Percentiles rank a stretch among this genome's conserved stretches.
phyloP scores from a whole-genome alignment of 2,797 vertebrate genomes.

The Glossophaga mutica region DNA sequence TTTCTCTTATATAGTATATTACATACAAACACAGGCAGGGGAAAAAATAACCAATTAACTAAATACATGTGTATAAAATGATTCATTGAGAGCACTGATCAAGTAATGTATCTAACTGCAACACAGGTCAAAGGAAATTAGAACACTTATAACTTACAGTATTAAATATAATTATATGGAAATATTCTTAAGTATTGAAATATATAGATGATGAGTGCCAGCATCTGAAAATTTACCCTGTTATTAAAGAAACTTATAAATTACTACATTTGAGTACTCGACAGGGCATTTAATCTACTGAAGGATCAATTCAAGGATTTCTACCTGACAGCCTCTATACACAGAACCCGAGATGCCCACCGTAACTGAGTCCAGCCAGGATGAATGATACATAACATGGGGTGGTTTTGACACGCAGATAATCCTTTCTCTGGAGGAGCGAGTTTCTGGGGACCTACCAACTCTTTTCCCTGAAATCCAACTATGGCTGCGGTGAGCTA shows the following conservation, averaged over 20 bases:
- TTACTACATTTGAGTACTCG: conserved; percentile 63
- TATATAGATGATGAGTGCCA: conserved; percentile 64
- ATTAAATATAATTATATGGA: conserved; percentile 79
- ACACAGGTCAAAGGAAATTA: conserved; percentile 83
- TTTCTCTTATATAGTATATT: conserved; percentile 80
- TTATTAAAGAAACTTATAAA: conserved; percentile 63
- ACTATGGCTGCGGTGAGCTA: neutral
- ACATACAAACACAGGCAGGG: conserved; percentile 81
- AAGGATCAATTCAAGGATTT: conserved; percentile 46
- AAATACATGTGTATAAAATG: conserved; percentile 81
- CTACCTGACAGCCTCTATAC: conserved; percentile 41
- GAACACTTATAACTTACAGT: conserved; percentile 76
- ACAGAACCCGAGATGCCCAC: neutral
- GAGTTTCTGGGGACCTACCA: neutral
- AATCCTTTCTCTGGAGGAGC: neutral
- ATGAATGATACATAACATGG: neutral
- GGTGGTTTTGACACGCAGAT: neutral
- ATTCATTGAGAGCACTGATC: conserved; percentile 80
- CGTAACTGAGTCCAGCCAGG: neutral
- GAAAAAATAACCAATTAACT: conserved; percentile 83
- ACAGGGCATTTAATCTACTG: conserved; percentile 33
- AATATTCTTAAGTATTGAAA: conserved; percentile 76
- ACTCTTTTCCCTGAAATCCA: neutral
- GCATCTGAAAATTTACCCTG: conserved; percentile 42
- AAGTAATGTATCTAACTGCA: conserved; percentile 81